Conservation (phyloP, 2,797 vertebrate genomes). For the Clarias laeviceps region DNA sequence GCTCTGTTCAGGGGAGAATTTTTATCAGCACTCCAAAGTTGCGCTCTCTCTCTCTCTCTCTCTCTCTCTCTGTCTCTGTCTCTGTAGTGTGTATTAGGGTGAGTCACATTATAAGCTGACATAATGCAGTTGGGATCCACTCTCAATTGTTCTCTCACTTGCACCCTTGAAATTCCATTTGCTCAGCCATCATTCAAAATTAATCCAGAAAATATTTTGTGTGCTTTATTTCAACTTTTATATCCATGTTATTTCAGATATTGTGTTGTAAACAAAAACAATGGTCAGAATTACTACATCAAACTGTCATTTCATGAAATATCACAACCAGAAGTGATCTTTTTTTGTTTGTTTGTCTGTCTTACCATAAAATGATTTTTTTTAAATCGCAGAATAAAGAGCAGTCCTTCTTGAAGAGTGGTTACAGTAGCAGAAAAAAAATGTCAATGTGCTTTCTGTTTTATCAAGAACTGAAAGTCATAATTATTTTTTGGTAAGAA, state of each 20-base stretch:
- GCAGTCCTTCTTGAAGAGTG: neutral
- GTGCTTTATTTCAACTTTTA: conserved; percentile 23
- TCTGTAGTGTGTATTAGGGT: conserved; percentile 3
- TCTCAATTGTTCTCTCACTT: neutral
- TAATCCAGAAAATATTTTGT: neutral
- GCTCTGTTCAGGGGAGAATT: neutral
- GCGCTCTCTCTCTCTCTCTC: neutral
- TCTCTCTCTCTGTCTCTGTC: neutral
- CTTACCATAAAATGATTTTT: neutral
- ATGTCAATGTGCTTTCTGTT: neutral
- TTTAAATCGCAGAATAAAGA: neutral
- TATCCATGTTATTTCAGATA: neutral
- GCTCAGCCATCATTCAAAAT: neutral
- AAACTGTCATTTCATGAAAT: neutral
- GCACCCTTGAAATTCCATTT: neutral
- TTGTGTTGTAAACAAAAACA: conserved; percentile 2
- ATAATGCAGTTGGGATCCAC: neutral
- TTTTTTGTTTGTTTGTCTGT: neutral
- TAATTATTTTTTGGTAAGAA: neutral
- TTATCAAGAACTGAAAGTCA: neutral
- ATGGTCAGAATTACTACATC: neutral
- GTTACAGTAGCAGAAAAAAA: neutral
- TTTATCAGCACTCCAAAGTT: neutral
- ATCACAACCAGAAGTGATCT: neutral
- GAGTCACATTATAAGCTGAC: neutral